Evolutionary conservation across 2,797 vertebrate species (phyloP).

Genomic region (Epinephelus awoara): DNA sequence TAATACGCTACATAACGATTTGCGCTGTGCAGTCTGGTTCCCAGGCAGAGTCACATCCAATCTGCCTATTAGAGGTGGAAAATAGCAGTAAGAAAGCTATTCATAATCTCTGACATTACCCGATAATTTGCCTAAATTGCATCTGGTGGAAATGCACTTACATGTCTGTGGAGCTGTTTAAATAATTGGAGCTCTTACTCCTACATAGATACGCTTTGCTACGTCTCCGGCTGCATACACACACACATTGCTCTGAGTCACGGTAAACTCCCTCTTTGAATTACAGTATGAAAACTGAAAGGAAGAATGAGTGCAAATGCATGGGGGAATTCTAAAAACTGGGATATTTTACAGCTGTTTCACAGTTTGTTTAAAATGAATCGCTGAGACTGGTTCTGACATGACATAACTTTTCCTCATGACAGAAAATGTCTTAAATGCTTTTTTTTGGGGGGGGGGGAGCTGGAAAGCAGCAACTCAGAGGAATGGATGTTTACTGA

Average conservation of each 20-base stretch:
- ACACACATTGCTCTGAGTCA: slow-evolving; percentile 34
- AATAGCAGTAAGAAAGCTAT: slow-evolving; percentile 17
- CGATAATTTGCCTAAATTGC: slow-evolving; percentile 51
- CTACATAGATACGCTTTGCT: slow-evolving; percentile 31
- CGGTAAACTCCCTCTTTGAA: not conserved
- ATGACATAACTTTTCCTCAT: not conserved
- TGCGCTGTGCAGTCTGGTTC: not conserved
- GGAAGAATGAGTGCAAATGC: not conserved
- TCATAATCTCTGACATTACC: slow-evolving; percentile 52
- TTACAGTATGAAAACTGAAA: slow-evolving; percentile 11
- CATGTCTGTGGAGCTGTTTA: slow-evolving; percentile 51
- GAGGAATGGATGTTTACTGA: not conserved
- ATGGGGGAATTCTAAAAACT: slow-evolving; percentile 1
- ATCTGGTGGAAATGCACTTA: slow-evolving; percentile 41
- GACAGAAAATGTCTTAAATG: not conserved
- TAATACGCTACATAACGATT: not conserved
- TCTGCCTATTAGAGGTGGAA: slow-evolving; percentile 11
- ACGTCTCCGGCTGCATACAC: slow-evolving; percentile 14
- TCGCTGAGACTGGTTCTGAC: not conserved
- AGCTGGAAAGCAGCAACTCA: not conserved
- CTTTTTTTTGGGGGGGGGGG: not conserved
- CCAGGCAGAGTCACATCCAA: slow-evolving; percentile 19
- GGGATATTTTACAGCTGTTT: slow-evolving; percentile 12
- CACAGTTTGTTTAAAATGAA: not conserved
- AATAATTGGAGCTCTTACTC: slow-evolving; percentile 63